Conservation (phyloP, 2,113 vertebrate species). For the Perca fluviatilis region DNA sequence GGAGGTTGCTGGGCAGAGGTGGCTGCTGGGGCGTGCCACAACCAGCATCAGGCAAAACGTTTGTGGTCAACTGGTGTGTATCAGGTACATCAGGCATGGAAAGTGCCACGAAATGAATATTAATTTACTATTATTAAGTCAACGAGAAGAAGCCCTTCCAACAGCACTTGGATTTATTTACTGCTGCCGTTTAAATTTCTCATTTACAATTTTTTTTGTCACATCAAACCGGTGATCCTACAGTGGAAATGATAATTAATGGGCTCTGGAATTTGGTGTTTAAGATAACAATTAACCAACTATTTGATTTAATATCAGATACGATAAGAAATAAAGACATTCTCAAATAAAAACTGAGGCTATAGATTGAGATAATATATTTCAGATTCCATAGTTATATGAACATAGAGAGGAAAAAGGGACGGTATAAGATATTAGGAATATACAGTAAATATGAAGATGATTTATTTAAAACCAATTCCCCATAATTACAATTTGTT, state of each 20-base stretch:
- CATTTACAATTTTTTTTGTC: background rate
- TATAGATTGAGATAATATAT: background rate
- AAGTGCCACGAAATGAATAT: background rate
- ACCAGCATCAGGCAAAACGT: background rate
- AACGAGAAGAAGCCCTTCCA: background rate
- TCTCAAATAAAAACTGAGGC: background rate
- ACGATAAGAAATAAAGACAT: background rate
- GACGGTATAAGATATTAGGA: too few species aligned
- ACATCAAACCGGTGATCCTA: background rate
- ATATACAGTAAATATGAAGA: background rate
- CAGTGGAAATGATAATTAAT: background rate
- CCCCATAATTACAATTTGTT: background rate
- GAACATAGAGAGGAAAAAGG: background rate
- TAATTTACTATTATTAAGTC: background rate
- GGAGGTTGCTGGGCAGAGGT: constrained; percentile 70
- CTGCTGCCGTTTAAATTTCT: background rate
- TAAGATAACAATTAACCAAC: background rate
- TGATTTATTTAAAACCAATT: background rate
- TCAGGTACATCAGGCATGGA: constrained; percentile 1
- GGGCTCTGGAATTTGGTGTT: too few species aligned
- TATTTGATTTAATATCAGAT: background rate
- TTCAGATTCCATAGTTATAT: background rate
- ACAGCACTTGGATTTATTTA: background rate
- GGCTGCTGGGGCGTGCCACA: constrained; percentile 32
- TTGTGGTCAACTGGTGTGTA: constrained; percentile 11